Base-by-base conservation (phyloP, 2,888 invertebrate species). In the Netelia melanura region DNA sequence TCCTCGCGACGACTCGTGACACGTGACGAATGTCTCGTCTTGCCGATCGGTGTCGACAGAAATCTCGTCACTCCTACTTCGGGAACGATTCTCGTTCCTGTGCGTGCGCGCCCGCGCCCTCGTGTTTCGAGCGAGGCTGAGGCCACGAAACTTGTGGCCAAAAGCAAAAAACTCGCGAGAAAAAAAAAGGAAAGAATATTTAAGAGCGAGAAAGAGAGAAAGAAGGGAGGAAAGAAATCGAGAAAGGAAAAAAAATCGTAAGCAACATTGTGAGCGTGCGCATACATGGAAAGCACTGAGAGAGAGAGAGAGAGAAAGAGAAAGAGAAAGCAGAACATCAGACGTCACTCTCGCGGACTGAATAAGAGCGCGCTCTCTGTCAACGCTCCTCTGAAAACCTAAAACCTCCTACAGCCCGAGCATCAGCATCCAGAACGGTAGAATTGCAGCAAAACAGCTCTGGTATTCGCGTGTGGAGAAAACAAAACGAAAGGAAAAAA, bases 1-100 rank as follows among this genome's bases (percentile, higher is more conserved):
- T 86, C 77, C 78, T 61, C 76, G 71, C 68, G 79, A 81, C 83
- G 85, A 67, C 75, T 85, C 79, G 85, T 82, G 85, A 85, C 85
- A 86, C 86, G 87, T 89, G 89, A 89, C 89, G 89, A 87, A 89
- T 89, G 89, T 89, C 89, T 88, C 86, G 89, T 89, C 87, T 84
- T 84, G 82, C 83, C 88, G 89, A 89, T 88, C 87, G 87, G 84
- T 88, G 89, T 88, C 88, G 89, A 89, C 89, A 88, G 87, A 87
- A 81, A 84, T 87, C 83, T 86, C 83, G 80, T 84, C 75, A 74
- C 78, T 79, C 72, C 71, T 86, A 62, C 81, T 81, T 68, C 84
- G 81, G 48, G 62, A 77, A 84, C 48, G 76, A 76, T 56, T 68
- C 83, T 81, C 75, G 81, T 83, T 71, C 80, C 54, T 48, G 52